Evolutionary conservation across 1,140 invertebrate genomes (phyloP), one percentile per base, ranked within the genome.

Genomic region (Coelopa frigida): DNA sequence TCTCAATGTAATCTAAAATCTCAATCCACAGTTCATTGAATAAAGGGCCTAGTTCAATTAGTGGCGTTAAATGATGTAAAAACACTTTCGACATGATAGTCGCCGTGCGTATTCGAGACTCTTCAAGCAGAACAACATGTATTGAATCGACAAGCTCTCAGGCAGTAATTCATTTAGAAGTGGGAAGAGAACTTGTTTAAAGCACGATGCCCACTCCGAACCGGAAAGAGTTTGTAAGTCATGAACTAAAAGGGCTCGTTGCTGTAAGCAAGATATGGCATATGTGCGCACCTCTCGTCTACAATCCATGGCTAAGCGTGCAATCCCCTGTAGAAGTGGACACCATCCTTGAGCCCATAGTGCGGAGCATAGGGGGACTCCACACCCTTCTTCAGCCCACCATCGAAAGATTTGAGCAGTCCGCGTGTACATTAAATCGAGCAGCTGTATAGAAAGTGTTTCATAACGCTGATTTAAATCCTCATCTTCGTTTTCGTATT

Each of bases 1-100:
- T 83, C 55, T 91, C 85, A 78, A 91, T 87, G 59, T 85, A 88
- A 55, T 88, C 85, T 2, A 92, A 69, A 44, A 91, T 87, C n/a
- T 71, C 87, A 12, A 95, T 68, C 94, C 94, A 98, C 1, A 98
- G 75, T 35, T 84, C 83, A 5, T 84, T 79, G 60, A 98, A 98
- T 3, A 53, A 52, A 21, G 83, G 84, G 10, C 86, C 78, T 11
- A 95, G 73, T 2, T 81, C 81, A 3, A 89, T 70, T 23, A 98
- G 73, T 0, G 90, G 91, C 21, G 81, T 87, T 38, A 98, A 72
- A 73, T 98, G 94, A 70, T 96, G 94, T 5, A 98, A 77, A 70
- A 97, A 97, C 44, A 89, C 90, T 77, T 96, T 96, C 46, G 89
- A 94, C 39, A 97, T 78, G 5, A 98, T 78, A 51, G 91, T 94